These are phyloP conservation scores for Oasisia sp. DNA, from an alignment of 2,888 invertebrate genomes.

Conservation along the genomic window DNA sequence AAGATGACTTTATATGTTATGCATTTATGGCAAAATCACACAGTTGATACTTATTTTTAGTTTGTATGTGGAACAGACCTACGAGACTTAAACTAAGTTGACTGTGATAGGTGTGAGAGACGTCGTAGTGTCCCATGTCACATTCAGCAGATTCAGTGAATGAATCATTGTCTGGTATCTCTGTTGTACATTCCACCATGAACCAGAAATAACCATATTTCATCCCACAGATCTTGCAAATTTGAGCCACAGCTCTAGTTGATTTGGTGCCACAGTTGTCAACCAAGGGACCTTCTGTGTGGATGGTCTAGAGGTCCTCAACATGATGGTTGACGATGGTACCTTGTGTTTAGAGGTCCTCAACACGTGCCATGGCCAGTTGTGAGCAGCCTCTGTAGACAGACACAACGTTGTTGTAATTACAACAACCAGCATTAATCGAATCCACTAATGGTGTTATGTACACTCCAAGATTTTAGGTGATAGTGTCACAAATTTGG, in stretches of 20 bases:
- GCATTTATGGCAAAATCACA: too few relatives aligned
- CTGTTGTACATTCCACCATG: background rate
- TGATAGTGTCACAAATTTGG: too few relatives aligned
- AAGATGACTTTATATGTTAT: too few relatives aligned
- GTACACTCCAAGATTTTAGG: too few relatives aligned
- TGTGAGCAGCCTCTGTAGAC: slow-evolving; percentile 35
- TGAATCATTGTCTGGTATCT: background rate
- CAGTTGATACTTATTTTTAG: too few relatives aligned
- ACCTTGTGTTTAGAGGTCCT: slow-evolving; percentile 30
- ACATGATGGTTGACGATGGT: slow-evolving; percentile 14
- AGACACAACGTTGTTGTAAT: slow-evolving; percentile 17
- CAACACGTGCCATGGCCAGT: slow-evolving; percentile 30
- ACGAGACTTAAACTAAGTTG: too few relatives aligned
- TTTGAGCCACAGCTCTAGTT: background rate
- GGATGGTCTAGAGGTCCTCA: slow-evolving; percentile 33
- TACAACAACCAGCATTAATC: background rate
- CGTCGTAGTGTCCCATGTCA: background rate
- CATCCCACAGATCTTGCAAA: background rate
- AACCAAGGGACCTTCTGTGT: background rate
- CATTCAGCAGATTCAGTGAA: background rate
- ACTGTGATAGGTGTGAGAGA: too few relatives aligned
- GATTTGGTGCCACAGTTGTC: background rate
- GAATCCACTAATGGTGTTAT: background rate
- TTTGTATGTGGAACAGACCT: too few relatives aligned
- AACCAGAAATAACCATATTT: background rate